Evolutionary conservation across 1,140 invertebrate genomes (phyloP), one percentile per base, ranked within the genome.

Genomic region (Drosophila quadrilineata): DNA sequence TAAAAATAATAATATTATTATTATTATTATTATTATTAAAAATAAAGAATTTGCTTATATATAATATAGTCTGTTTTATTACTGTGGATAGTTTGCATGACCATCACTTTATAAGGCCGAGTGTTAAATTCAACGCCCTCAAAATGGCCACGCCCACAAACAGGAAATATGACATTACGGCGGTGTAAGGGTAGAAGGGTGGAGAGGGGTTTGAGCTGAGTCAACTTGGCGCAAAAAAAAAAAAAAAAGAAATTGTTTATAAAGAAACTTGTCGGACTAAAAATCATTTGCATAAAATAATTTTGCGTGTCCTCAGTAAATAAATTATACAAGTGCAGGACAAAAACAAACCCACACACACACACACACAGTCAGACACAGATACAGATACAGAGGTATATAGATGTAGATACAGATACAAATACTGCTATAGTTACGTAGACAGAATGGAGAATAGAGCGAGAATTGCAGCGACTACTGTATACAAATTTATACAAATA

Each of bases 241-340:
- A n/a, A n/a, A n/a, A n/a, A n/a, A n/a, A n/a, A n/a, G n/a, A n/a
- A n/a, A n/a, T n/a, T 58, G 53, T 46, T 57, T 58, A 14, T 50
- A 59, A 46, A 33, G 38, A 58, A 48, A 60, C 56, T 50, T 60
- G 29, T 21, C 31, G 43, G 46, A 24, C 68, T 40, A 45, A 60
- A 73, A 84, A 82, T 76, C 73, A 84, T 82, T 82, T 82, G 76
- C 76, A 82, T 82, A 77, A 84, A 82, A 82, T 69, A 84, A 82
- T 82, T 79, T 79, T 82, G 76, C 76, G 76, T 82, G 76, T 77
- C 82, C 84, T 77, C 36, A 84, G 76, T 82, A 84, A 82, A 82
- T 82, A 82, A 82, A 82, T 82, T 82, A 82, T 56, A 40, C 69
- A 76, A 73, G 58, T 69, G 26, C 38, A 76, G 77, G 65, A 48